Percentiles rank a stretch among this genome's conserved stretches.
Evolutionary conservation across 2,113 vertebrate genomes (phyloP).

Genomic region (Caretta caretta): DNA sequence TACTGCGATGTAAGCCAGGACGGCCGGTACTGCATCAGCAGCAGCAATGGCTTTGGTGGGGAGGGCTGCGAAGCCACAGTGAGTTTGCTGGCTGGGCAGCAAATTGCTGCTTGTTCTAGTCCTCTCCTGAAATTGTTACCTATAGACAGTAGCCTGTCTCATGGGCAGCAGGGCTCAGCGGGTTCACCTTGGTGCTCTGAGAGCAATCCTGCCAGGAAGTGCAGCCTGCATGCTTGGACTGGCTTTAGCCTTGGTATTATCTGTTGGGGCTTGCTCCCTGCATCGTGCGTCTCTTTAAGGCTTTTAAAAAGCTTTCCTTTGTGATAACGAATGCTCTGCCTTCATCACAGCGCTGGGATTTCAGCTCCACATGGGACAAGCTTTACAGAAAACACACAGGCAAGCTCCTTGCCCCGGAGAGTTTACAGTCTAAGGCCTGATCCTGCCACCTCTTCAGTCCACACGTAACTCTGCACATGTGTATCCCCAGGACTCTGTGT

Average conservation of each 20-base stretch:
- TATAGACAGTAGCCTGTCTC: rapidly evolving
- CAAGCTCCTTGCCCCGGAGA: background rate
- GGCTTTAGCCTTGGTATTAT: background rate
- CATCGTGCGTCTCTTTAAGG: too few relatives aligned
- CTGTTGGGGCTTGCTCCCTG: too few relatives aligned
- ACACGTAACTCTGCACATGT: background rate
- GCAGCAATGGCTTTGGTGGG: conserved; percentile 90
- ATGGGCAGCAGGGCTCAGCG: background rate
- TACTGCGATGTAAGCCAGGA: conserved; percentile 91
- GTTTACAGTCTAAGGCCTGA: background rate
- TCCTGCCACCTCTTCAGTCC: background rate
- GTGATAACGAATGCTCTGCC: background rate
- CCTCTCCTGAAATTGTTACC: rapidly evolving
- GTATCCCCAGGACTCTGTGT: background rate
- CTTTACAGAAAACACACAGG: background rate
- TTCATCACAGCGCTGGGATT: background rate
- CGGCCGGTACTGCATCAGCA: conserved; percentile 86
- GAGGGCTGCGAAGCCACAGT: conserved; percentile 95
- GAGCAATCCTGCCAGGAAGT: background rate
- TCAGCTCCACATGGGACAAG: background rate
- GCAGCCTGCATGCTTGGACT: rapidly evolving
- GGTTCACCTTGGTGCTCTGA: background rate
- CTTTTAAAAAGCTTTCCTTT: too few relatives aligned
- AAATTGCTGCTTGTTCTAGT: rapidly evolving
- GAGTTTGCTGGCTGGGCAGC: conserved; percentile 41